Conservation (phyloP, 2,797 vertebrate genomes). For the Pangasius larnaudii region DNA sequence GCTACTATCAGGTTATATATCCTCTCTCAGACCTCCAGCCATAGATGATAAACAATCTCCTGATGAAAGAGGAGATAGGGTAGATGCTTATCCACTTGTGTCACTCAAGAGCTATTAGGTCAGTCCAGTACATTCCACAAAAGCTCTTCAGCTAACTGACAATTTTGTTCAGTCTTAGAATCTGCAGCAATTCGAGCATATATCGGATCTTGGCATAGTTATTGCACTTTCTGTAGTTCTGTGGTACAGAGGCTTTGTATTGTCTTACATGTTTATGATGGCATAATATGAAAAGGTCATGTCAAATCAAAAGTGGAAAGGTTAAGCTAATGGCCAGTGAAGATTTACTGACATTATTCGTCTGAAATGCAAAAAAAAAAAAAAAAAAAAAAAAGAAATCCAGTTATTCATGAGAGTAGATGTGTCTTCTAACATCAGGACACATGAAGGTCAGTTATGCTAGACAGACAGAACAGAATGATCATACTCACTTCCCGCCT, state of each 20-base stretch:
- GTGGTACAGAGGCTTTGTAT: not conserved
- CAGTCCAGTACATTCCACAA: not conserved
- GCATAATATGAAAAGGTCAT: not conserved
- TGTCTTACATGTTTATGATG: not conserved
- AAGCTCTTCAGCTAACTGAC: not conserved
- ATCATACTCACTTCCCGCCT: constrained; percentile 77
- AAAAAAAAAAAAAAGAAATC: not conserved
- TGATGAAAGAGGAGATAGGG: not conserved
- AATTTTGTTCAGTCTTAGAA: not conserved
- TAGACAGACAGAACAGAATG: constrained; percentile 23
- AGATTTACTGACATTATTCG: not conserved
- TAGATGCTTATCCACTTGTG: not conserved
- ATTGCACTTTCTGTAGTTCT: not conserved
- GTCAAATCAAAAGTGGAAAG: not conserved
- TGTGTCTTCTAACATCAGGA: not conserved
- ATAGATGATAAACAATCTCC: not conserved
- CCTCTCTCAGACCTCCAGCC: not conserved
- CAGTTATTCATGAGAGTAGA: not conserved
- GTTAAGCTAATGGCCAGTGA: not conserved
- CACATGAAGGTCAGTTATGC: not conserved
- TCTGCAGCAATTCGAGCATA: not conserved
- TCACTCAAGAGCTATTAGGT: not conserved
- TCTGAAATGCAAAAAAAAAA: not conserved
- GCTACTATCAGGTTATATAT: not conserved
- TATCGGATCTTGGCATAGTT: not conserved